Evolutionary conservation across 2,888 invertebrate genomes (phyloP), one percentile per base, ranked within the genome.

Genomic region (Ectropis crepuscularia): DNA sequence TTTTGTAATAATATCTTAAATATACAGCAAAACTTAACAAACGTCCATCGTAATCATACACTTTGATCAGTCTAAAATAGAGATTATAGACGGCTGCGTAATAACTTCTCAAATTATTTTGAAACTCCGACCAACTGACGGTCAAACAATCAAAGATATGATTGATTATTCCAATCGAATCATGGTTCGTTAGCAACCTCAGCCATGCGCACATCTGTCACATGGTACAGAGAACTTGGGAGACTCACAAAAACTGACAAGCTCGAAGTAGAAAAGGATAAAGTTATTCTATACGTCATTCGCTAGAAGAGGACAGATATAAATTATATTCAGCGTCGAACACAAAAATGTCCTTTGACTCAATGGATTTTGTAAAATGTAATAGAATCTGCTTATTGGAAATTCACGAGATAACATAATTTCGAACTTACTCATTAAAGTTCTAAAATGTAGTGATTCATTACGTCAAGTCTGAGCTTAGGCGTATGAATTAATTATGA

Each of bases 161-260:
- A 92, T 91, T 91, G 92, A 91, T 91, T 90, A 90, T 90, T 86
- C 85, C 85, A 83, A 89, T 89, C 83, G 83, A 85, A 85, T 82
- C 86, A 89, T 82, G 92, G 86, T 89, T 91, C 90, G 91, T 91
- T 92, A 89, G 82, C 78, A 82, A 81, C 87, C 87, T 83, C 90
- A 88, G 77, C 86, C 89, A 88, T 83, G 91, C 91, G 89, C 90
- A 83, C 92, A 91, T 90, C 91, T 91, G 92, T 91, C 90, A 85
- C 83, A 91, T 88, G 91, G 81, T 89, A 81, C 87, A 87, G 72
- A 74, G 87, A 90, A 86, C 89, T 87, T 87, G 78, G 86, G 89
- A 90, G 84, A 78, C 87, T 83, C 74, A 92, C 87, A 90, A 91
- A 91, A 91, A 90, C 86, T 77, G 89, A 89, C 87, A 82, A 78